Percentiles rank a stretch among this genome's conserved stretches.
phyloP scores from a whole-genome alignment of 92 coral and sea anemone species.

The Plumapathes pennacea region DNA sequence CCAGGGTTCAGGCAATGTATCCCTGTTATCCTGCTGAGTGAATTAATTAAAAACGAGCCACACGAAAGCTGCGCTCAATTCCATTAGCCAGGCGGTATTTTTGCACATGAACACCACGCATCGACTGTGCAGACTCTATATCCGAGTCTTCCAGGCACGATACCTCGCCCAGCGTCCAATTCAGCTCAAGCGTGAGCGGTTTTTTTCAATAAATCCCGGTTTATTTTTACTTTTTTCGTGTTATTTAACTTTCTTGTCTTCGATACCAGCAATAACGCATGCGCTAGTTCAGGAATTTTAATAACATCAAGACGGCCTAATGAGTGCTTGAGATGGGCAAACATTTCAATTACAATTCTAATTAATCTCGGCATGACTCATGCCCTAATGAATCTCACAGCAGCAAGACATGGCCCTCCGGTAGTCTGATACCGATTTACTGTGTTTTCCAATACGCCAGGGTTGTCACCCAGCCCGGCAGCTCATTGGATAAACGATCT shows the following conservation, averaged over 20 bases:
- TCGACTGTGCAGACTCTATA: not conserved
- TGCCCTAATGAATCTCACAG: conserved; percentile 70
- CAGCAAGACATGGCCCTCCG: no score
- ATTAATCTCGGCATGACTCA: conserved; percentile 69
- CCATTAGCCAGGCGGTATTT: not conserved
- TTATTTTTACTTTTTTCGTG: no score
- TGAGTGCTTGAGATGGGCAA: conserved; percentile 71
- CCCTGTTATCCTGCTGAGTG: no score
- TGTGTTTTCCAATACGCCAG: no score
- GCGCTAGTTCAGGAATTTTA: conserved; percentile 31
- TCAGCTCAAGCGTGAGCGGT: conserved; percentile 14
- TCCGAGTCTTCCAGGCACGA: conserved; percentile 1
- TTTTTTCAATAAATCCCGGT: conserved; percentile 2
- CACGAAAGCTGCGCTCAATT: no score
- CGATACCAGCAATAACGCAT: no score
- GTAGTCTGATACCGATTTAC: no score
- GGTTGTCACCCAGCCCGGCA: no score
- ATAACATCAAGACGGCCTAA: conserved; percentile 49
- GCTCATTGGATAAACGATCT: conserved; percentile 55
- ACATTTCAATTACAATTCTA: conserved; percentile 79
- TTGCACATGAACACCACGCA: not conserved
- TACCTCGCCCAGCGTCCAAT: not conserved
- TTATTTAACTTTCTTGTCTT: no score
- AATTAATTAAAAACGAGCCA: no score
- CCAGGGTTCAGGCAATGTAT: no score